Evolutionary conservation across 1,140 invertebrate genomes (phyloP), one percentile per base, ranked within the genome.

Genomic region (Meteorus sp.): DNA sequence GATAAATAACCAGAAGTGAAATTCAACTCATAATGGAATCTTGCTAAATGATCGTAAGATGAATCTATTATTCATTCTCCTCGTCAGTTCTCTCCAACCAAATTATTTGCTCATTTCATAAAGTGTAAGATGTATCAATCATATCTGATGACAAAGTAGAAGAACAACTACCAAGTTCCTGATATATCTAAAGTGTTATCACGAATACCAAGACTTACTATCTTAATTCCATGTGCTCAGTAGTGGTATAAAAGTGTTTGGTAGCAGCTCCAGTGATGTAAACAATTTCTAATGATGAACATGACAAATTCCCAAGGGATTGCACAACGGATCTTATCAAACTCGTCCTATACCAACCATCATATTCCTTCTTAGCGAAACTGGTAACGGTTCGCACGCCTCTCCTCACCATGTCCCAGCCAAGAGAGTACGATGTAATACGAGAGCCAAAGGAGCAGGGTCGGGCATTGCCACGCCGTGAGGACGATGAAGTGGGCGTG

Each of bases 401-500:
- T 20, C 44, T 29, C 11, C 25, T 15, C 20, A 19, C 25, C 8
- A 29, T 22, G 20, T 29, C 13, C 29, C 43, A n/a, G n/a, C n/a
- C n/a, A n/a, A n/a, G n/a, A n/a, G 17, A 41, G 1, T 45, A 15
- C 31, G 22, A 51, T 51, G 22, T 51, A 29, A 51, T 48, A 25
- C 22, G 48, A 56, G 48, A 53, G 35, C 22, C 22, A 17, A 25
- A 15, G 45, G 19, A 1, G 25, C 19, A 53, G 23, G 22, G 20
- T 53, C 35, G 20, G n/a, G 19, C 7, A 53, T 41, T 41, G 22
- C 11, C 37, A 53, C 11, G 22, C 9, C 13, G 33, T 27, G 20
- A 53, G 37, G 22, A 53, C 35, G 55, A 61, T 47, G 53, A 65
- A 61, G 59, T 65, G 54, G 66, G 66, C 66, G 66, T 63, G 66